These are phyloP conservation scores for Tethea ocularis DNA, from an alignment of 2,888 invertebrate genomes.

Conservation along the genomic window DNA sequence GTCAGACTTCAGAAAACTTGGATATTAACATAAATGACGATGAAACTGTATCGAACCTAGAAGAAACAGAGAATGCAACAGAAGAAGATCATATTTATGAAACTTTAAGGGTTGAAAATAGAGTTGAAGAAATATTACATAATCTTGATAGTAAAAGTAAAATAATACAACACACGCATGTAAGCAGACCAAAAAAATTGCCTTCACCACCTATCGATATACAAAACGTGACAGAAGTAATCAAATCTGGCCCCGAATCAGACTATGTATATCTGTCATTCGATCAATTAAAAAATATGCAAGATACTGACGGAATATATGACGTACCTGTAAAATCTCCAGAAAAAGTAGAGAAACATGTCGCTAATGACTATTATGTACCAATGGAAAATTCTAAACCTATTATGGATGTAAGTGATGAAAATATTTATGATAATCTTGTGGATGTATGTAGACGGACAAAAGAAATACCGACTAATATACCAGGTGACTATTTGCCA, in stretches of 20 bases:
- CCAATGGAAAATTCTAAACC: slow-evolving; percentile 63
- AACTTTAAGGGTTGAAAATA: slow-evolving; percentile 78
- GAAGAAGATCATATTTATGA: slow-evolving; percentile 86
- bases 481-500: slow-evolving; percentile 68
- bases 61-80: slow-evolving; percentile 47
- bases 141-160: slow-evolving; percentile 61
- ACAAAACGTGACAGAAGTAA: slow-evolving; percentile 35
- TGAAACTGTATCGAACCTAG: slow-evolving; percentile 38
- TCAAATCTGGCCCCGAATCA: slow-evolving; percentile 67
- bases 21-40: slow-evolving; percentile 43
- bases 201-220: slow-evolving; percentile 59
- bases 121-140: slow-evolving; percentile 56
- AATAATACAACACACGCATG: slow-evolving; percentile 59
- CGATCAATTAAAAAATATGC: slow-evolving; percentile 60
- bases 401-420: slow-evolving; percentile 35
- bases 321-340: slow-evolving; percentile 72
- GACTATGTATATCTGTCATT: slow-evolving; percentile 80
- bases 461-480: slow-evolving; percentile 55
- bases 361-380: slow-evolving; percentile 62
- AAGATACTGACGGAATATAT: slow-evolving; percentile 67
- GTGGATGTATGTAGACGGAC: slow-evolving; percentile 70
- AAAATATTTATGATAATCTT: slow-evolving; percentile 71
- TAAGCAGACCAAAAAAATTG: slow-evolving; percentile 59
- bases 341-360: slow-evolving; percentile 50
- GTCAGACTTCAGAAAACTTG: slow-evolving; percentile 68